phyloP scores from a whole-genome alignment of 2,888 invertebrate genomes.

The Acleris sparsana region DNA sequence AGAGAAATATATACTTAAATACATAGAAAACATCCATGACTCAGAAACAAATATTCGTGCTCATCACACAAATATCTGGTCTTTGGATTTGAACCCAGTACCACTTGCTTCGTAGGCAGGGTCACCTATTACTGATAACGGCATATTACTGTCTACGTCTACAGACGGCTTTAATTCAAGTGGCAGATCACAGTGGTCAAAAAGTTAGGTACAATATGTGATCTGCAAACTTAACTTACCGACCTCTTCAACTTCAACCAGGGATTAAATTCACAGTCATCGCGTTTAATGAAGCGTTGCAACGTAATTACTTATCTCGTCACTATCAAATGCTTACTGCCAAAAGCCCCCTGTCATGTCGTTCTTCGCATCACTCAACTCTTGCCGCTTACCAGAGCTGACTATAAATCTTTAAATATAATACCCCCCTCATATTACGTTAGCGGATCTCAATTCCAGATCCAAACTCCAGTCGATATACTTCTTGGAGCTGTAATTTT shows the following conservation, averaged over 20 bases:
- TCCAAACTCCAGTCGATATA: conserved; percentile 26
- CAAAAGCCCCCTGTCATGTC: background rate
- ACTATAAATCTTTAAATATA: conserved; percentile 9
- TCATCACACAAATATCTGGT: too few relatives aligned
- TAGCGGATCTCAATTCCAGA: conserved; percentile 34
- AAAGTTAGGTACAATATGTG: conserved; percentile 5
- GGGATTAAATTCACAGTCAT: too few relatives aligned
- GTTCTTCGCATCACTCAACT: conserved; percentile 28
- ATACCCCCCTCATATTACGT: conserved; percentile 24
- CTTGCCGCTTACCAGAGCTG: conserved; percentile 14
- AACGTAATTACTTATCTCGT: too few relatives aligned
- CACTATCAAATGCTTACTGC: too few relatives aligned
- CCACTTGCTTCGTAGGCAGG: too few relatives aligned
- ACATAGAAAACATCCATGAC: too few relatives aligned
- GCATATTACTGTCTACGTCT: background rate
- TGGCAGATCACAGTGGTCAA: background rate
- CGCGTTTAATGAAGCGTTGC: too few relatives aligned
- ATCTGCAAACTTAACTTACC: too few relatives aligned
- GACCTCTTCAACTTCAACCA: background rate
- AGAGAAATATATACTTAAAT: too few relatives aligned
- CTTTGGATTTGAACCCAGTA: too few relatives aligned
- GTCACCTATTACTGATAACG: too few relatives aligned
- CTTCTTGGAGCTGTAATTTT: conserved; percentile 35
- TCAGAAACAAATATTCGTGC: too few relatives aligned
- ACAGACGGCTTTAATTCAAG: background rate